Base-by-base conservation (phyloP, 2,113 vertebrate genomes). In the Entosphenus tridentatus region DNA sequence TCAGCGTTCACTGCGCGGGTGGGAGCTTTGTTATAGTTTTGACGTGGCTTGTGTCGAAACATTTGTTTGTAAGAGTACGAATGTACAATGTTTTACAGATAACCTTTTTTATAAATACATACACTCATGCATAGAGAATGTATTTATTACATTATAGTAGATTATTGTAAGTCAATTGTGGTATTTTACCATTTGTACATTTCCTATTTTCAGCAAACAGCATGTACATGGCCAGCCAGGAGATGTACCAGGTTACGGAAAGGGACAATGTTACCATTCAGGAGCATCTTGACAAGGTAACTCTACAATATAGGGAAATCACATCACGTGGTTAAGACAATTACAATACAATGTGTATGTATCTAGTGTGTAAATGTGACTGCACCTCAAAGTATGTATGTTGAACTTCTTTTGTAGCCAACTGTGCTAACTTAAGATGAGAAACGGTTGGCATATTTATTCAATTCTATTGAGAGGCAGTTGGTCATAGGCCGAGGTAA, bases 161-260 rank as follows among this genome's bases (percentile, higher is more conserved):
- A 71, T 16, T 14, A 18, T 13, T 67, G 18, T 67, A 57, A 68
- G 56, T 57, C 57, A 10, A 62, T 57, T 70, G 14, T 58, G 69
- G 57, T 21, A 55, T 16, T 14, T 70, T 55, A 55, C 14, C 11
- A 72, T 21, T 74, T 72, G 76, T 67, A 73, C 72, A 75, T 73
- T 70, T 74, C 72, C 74, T 72, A 3, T 59, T 75, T 72, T 3
- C 77, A 98, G 93, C 80, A 16, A 96, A 96, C 68, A 79, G 77
- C 55, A 81, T 86, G 78, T 96, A 96, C 72, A 81, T 98, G 81
- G 89, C 80, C 8, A 79, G 83, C 73, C 88, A 98, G 74, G 93
- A 98, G 78, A 96, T 96, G 93, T 79, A 76, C 73, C 74, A 76
- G 10, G 81, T 98, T 56, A 68, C 84, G 70, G 80, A 86, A 70